Base-by-base conservation (phyloP, 1,140 invertebrate genomes). In the Drosophila kohkoa region DNA sequence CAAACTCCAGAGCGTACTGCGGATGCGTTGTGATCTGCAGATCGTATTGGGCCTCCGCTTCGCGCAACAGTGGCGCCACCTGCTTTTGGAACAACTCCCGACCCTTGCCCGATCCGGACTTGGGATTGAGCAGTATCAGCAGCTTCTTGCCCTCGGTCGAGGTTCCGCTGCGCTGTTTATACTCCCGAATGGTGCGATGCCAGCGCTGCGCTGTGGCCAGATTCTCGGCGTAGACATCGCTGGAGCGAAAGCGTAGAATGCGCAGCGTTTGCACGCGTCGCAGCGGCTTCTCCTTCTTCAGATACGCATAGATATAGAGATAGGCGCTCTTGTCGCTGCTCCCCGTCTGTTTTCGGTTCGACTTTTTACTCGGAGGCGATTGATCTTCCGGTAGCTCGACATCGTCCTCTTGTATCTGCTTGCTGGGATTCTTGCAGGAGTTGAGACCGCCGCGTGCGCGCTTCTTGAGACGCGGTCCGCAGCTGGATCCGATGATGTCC, bases 121-220 rank as follows among this genome's bases (percentile, higher is more conserved):
- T 97, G n/a, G 98, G 98, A 93, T 99, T 99, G 20, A 99, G 93
- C 30, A 99, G 93, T 5, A 99, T 94, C 13, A 99, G 92, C 20
- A 98, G 81, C 41, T 78, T 82, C 10, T 89, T 91, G 5, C 63
- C 60, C 2, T 57, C 30, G 0, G 55, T 52, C 1, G 48, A 11
- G 0, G 52, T 35, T 0, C 58, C 70, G 0, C 30, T 48, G 0
- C 55, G 51, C 3, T 57, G 32, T 28, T 90, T 83, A 43, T 86
- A 78, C 68, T 79, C 25, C 13, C 83, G 69, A n/a, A 95, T 94
- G 79, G 79, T 85, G 7, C 63, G 79, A 64, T 96, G 94, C 97
- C 97, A 98, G 79, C 95, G 95, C 80, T 96, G 95, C 0, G 97
- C 97, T 77, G 97, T 95, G 62, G 94, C 94, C 45, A 96, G 93